Conservation (phyloP, 2,797 vertebrate species). For the Manis javanica region DNA sequence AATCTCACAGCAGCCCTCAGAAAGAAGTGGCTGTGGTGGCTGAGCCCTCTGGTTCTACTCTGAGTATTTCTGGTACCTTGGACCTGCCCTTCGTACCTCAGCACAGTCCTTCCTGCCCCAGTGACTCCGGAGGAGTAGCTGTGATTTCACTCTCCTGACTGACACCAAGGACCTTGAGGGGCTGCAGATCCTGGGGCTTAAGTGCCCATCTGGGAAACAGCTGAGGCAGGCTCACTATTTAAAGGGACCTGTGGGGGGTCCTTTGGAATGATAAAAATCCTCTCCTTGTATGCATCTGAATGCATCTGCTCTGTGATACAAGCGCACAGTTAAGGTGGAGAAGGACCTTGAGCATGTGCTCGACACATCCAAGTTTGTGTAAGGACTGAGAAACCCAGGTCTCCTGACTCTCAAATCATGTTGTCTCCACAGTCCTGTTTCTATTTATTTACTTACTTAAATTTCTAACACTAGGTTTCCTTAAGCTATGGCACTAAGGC, state of each 20-base stretch:
- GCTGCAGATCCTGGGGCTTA: not conserved
- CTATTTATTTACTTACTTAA: not conserved
- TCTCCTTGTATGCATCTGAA: not conserved
- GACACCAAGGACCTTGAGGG: not conserved
- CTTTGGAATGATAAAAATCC: not conserved
- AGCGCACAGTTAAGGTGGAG: not conserved
- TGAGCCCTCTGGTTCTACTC: not conserved
- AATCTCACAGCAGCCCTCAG: not conserved
- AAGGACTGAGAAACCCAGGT: not conserved
- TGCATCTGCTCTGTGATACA: not conserved
- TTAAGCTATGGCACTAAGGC: not conserved
- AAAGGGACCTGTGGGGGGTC: not conserved
- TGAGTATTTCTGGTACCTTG: not conserved
- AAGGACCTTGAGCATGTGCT: not conserved
- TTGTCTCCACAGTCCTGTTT: not conserved
- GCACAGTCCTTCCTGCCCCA: not conserved
- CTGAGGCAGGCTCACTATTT: not conserved
- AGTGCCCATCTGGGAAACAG: not conserved
- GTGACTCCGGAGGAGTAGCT: not conserved
- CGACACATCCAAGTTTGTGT: not conserved
- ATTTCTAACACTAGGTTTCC: not conserved
- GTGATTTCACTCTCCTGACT: not conserved
- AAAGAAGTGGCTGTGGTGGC: not conserved
- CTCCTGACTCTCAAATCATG: not conserved
- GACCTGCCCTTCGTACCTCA: not conserved